Evolutionary conservation across 2,888 invertebrate genomes (phyloP).

Genomic region (Rutpela maculata): DNA sequence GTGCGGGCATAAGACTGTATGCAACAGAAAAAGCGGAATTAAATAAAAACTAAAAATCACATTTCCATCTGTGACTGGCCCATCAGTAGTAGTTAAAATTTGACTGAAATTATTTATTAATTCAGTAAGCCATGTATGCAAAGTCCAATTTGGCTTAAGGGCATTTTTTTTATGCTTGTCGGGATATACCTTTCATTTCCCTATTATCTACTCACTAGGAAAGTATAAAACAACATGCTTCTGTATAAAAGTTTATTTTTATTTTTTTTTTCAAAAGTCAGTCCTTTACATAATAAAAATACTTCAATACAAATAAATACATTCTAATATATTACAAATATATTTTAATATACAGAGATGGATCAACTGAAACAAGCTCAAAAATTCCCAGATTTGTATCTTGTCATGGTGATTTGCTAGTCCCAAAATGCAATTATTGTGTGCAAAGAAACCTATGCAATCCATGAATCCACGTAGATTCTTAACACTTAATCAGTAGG

Average conservation of each 20-base stretch:
- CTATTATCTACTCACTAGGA: too few relatives aligned
- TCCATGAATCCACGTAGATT: not conserved
- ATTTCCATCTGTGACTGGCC: too few relatives aligned
- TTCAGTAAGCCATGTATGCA: too few relatives aligned
- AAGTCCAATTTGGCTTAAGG: too few relatives aligned
- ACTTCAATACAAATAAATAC: slow-evolving; percentile 34
- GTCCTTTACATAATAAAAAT: slow-evolving; percentile 35
- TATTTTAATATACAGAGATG: not conserved
- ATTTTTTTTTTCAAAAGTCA: slow-evolving; percentile 9
- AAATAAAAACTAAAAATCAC: too few relatives aligned
- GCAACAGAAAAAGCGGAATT: too few relatives aligned
- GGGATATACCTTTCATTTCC: too few relatives aligned
- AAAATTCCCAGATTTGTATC: not conserved
- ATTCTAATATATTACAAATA: slow-evolving; percentile 27
- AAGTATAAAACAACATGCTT: not conserved
- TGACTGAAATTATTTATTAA: too few relatives aligned
- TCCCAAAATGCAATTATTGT: not conserved
- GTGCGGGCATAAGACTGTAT: too few relatives aligned
- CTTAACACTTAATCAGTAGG: not conserved
- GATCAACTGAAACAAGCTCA: not conserved
- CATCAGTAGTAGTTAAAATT: too few relatives aligned
- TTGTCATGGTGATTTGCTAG: not conserved
- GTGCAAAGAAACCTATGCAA: not conserved
- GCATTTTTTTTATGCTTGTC: too few relatives aligned
- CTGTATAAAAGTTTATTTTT: slow-evolving; percentile 30